Percentiles rank a stretch among this genome's conserved stretches.
These are phyloP conservation scores for Meloidogyne exigua DNA, from an alignment of 1,140 invertebrate species.

Conservation along the genomic window DNA sequence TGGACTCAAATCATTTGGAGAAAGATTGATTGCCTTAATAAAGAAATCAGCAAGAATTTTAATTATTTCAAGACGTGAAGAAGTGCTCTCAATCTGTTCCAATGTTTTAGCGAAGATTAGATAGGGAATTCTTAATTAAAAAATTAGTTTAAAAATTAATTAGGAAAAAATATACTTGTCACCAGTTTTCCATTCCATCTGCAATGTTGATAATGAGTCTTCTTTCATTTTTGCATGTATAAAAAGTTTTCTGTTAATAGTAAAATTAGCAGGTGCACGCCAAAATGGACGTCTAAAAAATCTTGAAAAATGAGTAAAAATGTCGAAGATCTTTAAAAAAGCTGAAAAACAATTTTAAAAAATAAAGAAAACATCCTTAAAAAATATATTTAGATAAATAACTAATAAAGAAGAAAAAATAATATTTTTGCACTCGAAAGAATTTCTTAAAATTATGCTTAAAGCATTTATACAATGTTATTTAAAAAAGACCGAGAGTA, in stretches of 20 bases:
- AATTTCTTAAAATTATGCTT: not conserved
- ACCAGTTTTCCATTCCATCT: slow-evolving; percentile 42
- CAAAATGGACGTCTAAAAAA: not conserved
- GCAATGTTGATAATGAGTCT: not conserved
- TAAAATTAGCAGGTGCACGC: not conserved
- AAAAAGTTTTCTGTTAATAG: not conserved
- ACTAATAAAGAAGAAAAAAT: not conserved
- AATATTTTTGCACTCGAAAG: not conserved
- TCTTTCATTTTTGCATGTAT: slow-evolving; percentile 7
- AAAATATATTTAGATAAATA: not conserved
- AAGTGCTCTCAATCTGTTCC: slow-evolving; percentile 83
- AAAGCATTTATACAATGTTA: slow-evolving; percentile 1
- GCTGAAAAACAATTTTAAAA: not conserved
- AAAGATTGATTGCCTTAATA: slow-evolving; percentile 67
- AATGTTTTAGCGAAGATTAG: slow-evolving; percentile 84
- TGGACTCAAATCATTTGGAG: slow-evolving; percentile 78
- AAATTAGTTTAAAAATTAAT: slow-evolving; percentile 10
- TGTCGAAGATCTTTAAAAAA: not conserved
- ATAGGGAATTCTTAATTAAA: slow-evolving; percentile 78
- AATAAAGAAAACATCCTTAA: not conserved
- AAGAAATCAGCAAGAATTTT: slow-evolving; percentile 85
- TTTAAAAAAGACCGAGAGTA: not conserved
- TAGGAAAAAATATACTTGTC: slow-evolving; percentile 35
- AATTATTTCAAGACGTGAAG: slow-evolving; percentile 80
- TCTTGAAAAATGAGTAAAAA: not conserved